These are phyloP conservation scores for Salpingus planirostris DNA, from an alignment of 2,888 invertebrate genomes.

Conservation along the genomic window DNA sequence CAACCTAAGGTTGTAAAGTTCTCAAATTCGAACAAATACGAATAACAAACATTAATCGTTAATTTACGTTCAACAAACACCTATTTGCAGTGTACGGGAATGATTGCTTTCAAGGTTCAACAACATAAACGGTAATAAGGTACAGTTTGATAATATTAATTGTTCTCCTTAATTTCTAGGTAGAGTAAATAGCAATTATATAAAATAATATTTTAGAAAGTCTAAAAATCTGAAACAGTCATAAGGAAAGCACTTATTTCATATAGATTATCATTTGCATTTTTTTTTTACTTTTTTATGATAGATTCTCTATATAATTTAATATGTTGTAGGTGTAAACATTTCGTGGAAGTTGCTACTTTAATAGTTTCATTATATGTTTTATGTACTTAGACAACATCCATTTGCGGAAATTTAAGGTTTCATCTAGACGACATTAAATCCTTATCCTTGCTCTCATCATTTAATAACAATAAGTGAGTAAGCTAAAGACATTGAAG, in stretches of 20 bases:
- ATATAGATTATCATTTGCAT: slow-evolving; percentile 21
- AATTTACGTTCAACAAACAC: too few species aligned
- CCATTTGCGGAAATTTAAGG: slow-evolving; percentile 16
- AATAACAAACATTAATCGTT: too few species aligned
- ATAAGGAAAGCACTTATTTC: slow-evolving; percentile 23
- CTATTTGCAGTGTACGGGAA: too few species aligned
- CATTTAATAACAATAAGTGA: slow-evolving; percentile 5
- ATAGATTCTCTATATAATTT: too few species aligned
- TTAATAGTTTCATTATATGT: too few species aligned
- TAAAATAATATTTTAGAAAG: slow-evolving; percentile 18
- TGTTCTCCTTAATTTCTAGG: neutral
- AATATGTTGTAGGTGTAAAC: slow-evolving; percentile 6
- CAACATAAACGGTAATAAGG: slow-evolving; percentile 11
- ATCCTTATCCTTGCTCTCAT: slow-evolving; percentile 5
- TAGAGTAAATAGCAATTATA: slow-evolving; percentile 15
- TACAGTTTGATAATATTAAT: slow-evolving; percentile 2
- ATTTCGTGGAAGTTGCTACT: slow-evolving; percentile 15
- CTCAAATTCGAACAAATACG: too few species aligned
- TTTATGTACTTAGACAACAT: slow-evolving; percentile 16
- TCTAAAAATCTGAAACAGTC: slow-evolving; percentile 20
- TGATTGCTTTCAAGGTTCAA: slow-evolving; percentile 11
- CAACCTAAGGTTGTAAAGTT: too few species aligned
- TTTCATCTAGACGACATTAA: slow-evolving; percentile 15
- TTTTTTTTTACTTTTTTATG: slow-evolving; percentile 12
- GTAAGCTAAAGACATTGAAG: neutral